Percentiles rank a stretch among this genome's conserved stretches.
Evolutionary conservation across 2,113 vertebrate species (phyloP).

Genomic region (Tretioscincus oriximinensis): DNA sequence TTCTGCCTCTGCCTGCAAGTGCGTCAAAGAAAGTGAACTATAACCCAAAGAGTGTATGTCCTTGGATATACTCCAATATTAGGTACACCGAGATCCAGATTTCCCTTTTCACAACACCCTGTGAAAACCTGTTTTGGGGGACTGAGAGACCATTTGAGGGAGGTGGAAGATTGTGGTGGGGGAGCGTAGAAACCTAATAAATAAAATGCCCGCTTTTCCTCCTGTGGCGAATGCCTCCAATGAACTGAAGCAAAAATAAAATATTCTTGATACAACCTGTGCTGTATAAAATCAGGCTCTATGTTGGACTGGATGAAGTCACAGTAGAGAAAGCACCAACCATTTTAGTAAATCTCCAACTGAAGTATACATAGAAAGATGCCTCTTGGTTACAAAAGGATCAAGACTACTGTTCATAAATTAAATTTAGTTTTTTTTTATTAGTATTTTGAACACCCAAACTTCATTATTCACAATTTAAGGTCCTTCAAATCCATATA

Average conservation of each 20-base stretch:
- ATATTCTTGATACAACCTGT: neutral
- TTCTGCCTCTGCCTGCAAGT: too few relatives aligned
- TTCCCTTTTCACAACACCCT: too few relatives aligned
- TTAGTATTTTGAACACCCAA: neutral
- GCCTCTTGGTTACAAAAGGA: too few relatives aligned
- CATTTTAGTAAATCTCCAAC: slow-evolving; percentile 31
- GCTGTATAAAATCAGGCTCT: slow-evolving; percentile 4
- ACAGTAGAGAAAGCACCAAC: slow-evolving; percentile 4
- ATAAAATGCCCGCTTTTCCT: neutral
- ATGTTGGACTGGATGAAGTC: neutral
- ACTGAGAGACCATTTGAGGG: too few relatives aligned
- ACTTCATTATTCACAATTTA: slow-evolving; percentile 23
- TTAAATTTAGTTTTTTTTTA: neutral
- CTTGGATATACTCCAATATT: too few relatives aligned
- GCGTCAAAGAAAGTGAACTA: too few relatives aligned
- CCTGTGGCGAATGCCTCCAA: neutral
- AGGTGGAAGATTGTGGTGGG: neutral
- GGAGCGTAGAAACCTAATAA: neutral
- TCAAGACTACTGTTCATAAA: slow-evolving; percentile 12
- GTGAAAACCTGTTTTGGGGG: too few relatives aligned
- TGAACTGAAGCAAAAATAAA: neutral
- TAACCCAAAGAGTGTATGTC: too few relatives aligned
- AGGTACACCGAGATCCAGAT: too few relatives aligned
- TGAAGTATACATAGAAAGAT: slow-evolving; percentile 14
- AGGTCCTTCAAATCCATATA: neutral